Conservation (phyloP, 2,888 invertebrate species). For the Ophion obscuratus region DNA sequence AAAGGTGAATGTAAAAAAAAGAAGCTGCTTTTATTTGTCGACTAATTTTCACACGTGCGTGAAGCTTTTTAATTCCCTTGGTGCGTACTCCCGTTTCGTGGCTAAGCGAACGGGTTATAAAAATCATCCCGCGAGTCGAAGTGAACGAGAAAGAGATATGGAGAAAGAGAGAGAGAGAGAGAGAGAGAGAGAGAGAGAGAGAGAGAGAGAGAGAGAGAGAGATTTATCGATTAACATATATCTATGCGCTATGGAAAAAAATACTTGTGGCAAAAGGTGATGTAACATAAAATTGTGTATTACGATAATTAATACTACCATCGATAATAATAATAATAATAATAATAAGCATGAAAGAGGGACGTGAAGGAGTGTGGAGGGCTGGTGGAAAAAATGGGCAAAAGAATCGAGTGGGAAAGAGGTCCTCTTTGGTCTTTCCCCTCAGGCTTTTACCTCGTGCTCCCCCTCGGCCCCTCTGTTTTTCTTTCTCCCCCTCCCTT, state of each 20-base stretch:
- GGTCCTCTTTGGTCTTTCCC: conserved; percentile 67
- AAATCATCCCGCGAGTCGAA: conserved; percentile 49
- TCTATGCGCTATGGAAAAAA: no score
- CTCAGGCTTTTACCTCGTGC: conserved; percentile 61
- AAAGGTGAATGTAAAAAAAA: not conserved
- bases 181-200: no score
- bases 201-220: no score
- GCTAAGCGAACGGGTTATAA: conserved; percentile 49
- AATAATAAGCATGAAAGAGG: no score
- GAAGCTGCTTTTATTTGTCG: not conserved
- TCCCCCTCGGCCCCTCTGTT: conserved; percentile 16
- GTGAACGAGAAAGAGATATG: not conserved
- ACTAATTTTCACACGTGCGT: conserved; percentile 60
- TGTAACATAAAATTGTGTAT: no score
- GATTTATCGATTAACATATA: no score
- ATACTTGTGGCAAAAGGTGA: no score
- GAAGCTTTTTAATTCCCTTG: conserved; percentile 34
- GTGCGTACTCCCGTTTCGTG: not conserved
- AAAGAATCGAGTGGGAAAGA: conserved; percentile 56
- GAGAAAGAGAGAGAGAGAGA: no score
- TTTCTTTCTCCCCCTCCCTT: conserved; percentile 25
- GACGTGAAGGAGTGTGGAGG: no score
- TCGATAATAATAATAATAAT: no score
- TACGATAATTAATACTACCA: no score
- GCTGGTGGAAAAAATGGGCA: conserved; percentile 10